Evolutionary conservation across 2,113 vertebrate genomes (phyloP).

Genomic region (Paraplagusia blochii): DNA sequence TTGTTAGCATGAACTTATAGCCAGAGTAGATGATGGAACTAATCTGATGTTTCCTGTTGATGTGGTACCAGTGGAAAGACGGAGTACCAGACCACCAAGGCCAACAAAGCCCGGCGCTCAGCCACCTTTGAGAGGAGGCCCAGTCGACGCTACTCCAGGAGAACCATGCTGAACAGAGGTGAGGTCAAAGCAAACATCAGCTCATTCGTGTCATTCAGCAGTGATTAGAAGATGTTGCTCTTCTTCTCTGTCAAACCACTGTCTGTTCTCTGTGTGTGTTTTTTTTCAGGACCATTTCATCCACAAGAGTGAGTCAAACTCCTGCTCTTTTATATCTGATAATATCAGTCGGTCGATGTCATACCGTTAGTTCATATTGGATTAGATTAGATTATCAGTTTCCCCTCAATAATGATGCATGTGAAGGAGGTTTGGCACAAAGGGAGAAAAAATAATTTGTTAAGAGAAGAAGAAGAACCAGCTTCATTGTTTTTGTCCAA

Average conservation of each 20-base stretch:
- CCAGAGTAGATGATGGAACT: conserved; percentile 41
- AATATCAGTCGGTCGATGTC: no score
- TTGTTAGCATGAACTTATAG: conserved; percentile 48
- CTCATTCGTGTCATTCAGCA: no score
- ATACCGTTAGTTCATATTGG: no score
- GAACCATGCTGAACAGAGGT: conserved; percentile 89
- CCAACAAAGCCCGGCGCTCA: conserved; percentile 90
- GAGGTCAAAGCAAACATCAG: conserved; percentile 12
- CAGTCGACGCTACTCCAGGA: conserved; percentile 92
- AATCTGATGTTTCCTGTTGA: not conserved
- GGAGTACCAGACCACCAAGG: conserved; percentile 98
- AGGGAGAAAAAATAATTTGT: no score
- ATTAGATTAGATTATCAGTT: no score
- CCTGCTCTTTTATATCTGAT: not conserved
- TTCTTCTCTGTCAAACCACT: not conserved
- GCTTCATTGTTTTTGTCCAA: no score
- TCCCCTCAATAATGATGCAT: no score
- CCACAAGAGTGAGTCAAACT: conserved; percentile 60
- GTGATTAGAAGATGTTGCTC: no score
- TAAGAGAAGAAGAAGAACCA: no score
- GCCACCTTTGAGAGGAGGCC: conserved; percentile 95
- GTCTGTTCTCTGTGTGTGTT: conserved; percentile 37
- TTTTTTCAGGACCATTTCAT: conserved; percentile 54
- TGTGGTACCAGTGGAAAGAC: conserved; percentile 84
- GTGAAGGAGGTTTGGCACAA: no score